phyloP scores from a whole-genome alignment of 2,888 invertebrate genomes.

The Apotomis turbidana region DNA sequence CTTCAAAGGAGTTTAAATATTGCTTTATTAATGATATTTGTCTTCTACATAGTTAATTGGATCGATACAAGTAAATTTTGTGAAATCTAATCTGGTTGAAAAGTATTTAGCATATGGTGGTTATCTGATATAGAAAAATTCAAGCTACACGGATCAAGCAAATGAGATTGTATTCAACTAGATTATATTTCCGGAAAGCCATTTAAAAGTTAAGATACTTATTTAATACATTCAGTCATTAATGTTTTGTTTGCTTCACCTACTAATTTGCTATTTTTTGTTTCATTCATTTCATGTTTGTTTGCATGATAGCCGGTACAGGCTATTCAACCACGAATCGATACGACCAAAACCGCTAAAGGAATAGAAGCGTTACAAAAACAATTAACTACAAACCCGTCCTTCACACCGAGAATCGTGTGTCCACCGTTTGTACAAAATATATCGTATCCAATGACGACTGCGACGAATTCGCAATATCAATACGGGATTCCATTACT shows the following conservation, averaged over 20 bases:
- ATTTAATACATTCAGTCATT: slow-evolving; percentile 26
- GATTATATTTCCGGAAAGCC: slow-evolving; percentile 1
- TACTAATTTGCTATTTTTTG: slow-evolving; percentile 60
- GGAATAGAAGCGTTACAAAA: slow-evolving; percentile 74
- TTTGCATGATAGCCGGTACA: slow-evolving; percentile 82
- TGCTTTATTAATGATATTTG: background rate
- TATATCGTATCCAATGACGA: slow-evolving; percentile 60
- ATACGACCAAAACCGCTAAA: slow-evolving; percentile 69
- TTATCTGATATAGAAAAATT: background rate
- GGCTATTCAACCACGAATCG: slow-evolving; percentile 81
- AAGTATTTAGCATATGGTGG: background rate
- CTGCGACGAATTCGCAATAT: slow-evolving; percentile 60
- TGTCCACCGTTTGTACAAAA: slow-evolving; percentile 79
- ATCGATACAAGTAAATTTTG: slow-evolving; percentile 1
- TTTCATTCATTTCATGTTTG: slow-evolving; percentile 74
- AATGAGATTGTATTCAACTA: background rate
- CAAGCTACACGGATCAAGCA: background rate
- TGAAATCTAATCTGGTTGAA: slow-evolving; percentile 4
- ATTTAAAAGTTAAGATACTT: background rate
- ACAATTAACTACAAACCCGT: slow-evolving; percentile 78
- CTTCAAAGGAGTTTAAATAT: slow-evolving; percentile 14
- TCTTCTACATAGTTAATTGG: slow-evolving; percentile 48
- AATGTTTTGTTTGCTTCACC: slow-evolving; percentile 66
- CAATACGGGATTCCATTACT: slow-evolving; percentile 71
- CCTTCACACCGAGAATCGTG: slow-evolving; percentile 76